Percentiles rank a stretch among this genome's conserved stretches.
phyloP scores from a whole-genome alignment of 2,888 invertebrate genomes.

The Atrina japonica region DNA sequence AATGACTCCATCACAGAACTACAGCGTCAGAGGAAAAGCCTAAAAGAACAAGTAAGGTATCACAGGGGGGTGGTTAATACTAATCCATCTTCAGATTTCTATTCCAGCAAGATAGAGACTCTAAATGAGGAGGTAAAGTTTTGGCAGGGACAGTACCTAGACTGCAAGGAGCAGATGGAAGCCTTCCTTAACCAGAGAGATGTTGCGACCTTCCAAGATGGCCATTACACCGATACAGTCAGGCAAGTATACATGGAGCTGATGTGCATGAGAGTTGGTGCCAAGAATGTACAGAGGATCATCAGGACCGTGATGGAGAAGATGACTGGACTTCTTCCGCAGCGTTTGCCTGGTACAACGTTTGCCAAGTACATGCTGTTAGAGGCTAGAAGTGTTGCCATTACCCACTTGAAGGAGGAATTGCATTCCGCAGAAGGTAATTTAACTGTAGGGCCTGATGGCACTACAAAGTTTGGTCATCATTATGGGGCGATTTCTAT shows the following conservation, averaged over 20 bases:
- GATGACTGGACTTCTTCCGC: constrained; percentile 1
- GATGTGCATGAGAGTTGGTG: constrained; percentile 28
- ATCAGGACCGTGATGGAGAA: constrained; percentile 28
- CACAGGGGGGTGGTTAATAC: constrained; percentile 5
- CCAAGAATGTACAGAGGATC: constrained; percentile 25
- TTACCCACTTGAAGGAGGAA: constrained; percentile 23
- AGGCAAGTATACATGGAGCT: constrained; percentile 31
- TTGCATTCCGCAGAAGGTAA: not conserved
- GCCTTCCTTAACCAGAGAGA: constrained; percentile 7
- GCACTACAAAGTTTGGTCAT: constrained; percentile 28
- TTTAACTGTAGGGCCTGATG: constrained; percentile 19
- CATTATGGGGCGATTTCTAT: constrained; percentile 25
- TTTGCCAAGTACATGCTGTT: constrained; percentile 3
- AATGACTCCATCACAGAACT: not conserved
- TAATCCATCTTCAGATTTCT: not conserved
- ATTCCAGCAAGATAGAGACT: constrained; percentile 8
- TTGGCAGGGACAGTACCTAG: constrained; percentile 18
- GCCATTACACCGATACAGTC: constrained; percentile 23
- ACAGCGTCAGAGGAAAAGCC: not conserved
- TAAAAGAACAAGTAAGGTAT: constrained; percentile 6
- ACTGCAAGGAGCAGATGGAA: constrained; percentile 20
- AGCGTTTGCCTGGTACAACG: constrained; percentile 15
- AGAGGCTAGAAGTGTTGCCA: constrained; percentile 18
- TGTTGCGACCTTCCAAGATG: constrained; percentile 22
- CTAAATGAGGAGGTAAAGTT: constrained; percentile 10